Evolutionary conservation across 2,888 invertebrate species (phyloP).

Genomic region (Lasioglossum pauxillum): DNA sequence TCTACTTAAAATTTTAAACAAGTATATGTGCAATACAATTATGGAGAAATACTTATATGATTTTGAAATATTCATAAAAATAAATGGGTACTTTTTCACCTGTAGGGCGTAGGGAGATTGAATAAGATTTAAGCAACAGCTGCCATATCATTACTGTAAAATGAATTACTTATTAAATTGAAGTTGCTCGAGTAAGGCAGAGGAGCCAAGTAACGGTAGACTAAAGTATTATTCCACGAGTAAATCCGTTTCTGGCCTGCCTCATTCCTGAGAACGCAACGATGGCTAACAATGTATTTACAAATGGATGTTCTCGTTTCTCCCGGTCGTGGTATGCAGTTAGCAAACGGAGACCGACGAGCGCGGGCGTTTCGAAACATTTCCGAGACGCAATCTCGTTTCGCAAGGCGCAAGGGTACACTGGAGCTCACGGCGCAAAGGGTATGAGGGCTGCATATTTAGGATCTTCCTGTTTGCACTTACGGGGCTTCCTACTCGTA

Average conservation of each 20-base stretch:
- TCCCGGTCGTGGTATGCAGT: constrained; percentile 41
- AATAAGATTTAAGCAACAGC: too few relatives aligned
- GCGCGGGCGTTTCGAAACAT: constrained; percentile 44
- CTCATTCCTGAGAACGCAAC: constrained; percentile 28
- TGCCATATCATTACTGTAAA: neutral
- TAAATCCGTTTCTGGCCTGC: constrained; percentile 22
- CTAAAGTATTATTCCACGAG: constrained; percentile 38
- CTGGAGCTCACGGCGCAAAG: constrained; percentile 16
- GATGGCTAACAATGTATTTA: constrained; percentile 24
- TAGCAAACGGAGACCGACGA: constrained; percentile 43
- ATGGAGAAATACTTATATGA: too few relatives aligned
- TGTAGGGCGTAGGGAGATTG: too few relatives aligned
- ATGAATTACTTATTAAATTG: neutral
- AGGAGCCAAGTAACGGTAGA: neutral
- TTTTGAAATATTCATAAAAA: too few relatives aligned
- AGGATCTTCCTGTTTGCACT: constrained; percentile 63
- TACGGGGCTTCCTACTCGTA: constrained; percentile 40
- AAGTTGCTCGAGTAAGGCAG: neutral
- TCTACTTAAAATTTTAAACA: too few relatives aligned
- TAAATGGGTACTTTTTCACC: too few relatives aligned
- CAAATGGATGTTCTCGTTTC: constrained; percentile 49
- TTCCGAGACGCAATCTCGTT: constrained; percentile 55
- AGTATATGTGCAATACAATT: too few relatives aligned
- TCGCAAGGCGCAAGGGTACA: constrained; percentile 49
- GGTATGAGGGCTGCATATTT: constrained; percentile 60